A percentile compares a stretch with the other conserved stretches of the same genome.
These are phyloP conservation scores for Drosophila suzukii DNA, from an alignment of 1,140 invertebrate species.

Conservation along the genomic window DNA sequence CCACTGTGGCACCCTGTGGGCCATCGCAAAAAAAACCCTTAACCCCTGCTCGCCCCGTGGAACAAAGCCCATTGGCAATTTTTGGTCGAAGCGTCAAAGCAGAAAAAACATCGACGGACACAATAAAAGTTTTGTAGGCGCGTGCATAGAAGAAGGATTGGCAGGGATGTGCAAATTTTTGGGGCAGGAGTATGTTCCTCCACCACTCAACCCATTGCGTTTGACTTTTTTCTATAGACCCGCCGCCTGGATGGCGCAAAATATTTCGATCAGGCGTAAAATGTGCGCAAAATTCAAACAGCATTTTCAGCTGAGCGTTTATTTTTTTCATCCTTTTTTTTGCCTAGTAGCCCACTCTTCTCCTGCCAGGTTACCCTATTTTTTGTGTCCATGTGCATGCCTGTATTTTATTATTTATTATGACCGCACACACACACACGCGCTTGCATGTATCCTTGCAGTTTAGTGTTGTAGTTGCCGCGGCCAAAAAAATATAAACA, in stretches of 20 bases:
- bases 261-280: constrained; percentile 83
- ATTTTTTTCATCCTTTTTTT: constrained; percentile 15
- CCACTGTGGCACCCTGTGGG: neutral
- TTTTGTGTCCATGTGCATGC: constrained; percentile 49
- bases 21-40: neutral
- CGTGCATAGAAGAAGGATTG: constrained; percentile 20
- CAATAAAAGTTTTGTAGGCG: constrained; percentile 73
- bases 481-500: constrained; percentile 70
- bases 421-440: constrained; percentile 59
- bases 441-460: constrained; percentile 24
- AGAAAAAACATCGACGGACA: constrained; percentile 75
- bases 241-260: constrained; percentile 57
- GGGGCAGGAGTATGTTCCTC: neutral
- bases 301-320: constrained; percentile 48
- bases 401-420: constrained; percentile 80
- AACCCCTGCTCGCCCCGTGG: constrained; percentile 1
- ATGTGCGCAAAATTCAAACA: constrained; percentile 81
- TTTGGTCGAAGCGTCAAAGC: constrained; percentile 77
- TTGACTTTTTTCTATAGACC: constrained; percentile 65
- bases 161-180: neutral
- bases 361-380: constrained; percentile 19
- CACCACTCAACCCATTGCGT: constrained; percentile 14
- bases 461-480: constrained; percentile 62
- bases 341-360: neutral
- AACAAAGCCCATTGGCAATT: constrained; percentile 72